Evolutionary conservation across 2,113 vertebrate genomes (phyloP), one percentile per base, ranked within the genome.

Genomic region (Morphnarchus princeps): DNA sequence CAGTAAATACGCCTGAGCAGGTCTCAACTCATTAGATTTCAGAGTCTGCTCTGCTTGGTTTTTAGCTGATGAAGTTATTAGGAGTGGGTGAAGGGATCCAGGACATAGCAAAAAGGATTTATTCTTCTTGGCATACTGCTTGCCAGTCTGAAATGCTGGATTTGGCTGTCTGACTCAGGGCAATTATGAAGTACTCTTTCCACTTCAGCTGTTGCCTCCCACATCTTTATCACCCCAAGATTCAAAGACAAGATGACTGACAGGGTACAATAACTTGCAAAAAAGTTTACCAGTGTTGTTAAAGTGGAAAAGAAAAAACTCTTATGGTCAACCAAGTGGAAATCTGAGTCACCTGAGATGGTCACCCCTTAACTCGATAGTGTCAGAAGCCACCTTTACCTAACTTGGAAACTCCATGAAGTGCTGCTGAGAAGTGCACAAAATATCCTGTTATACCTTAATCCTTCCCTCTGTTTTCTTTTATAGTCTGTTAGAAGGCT

Each of bases 81-180:
- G 82, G 67, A 88, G 85, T 45, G 63, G 92, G 90, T 92, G 79
- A 96, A 93, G 65, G 85, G 93, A 96, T 96, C 59, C 95, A 96
- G 93, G 94, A 90, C 95, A 89, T 6, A 83, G 95, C 90, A 95
- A 90, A 89, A 96, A 91, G 71, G 79, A 95, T 96, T 96, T 97
- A 90, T 88, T 93, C 90, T 55, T 87, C 72, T 43, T 95, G 91
- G 95, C 92, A 83, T 29, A 20, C 79, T 67, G 91, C 89, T 94
- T 96, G 92, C 91, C 74, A 70, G 82, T 31, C 82, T 96, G 74
- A 95, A 96, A 91, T 59, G 78, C 91, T 96, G 90, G 85, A 92
- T 96, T 96, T 97, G 93, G 94, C 92, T 92, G 84, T 69, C 93
- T 96, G 97, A 97, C 74, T 97, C 95, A 97, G 93, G 94, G 83